These are phyloP conservation scores for Alces alces DNA, from an alignment of 2,113 vertebrate species.

Conservation along the genomic window DNA sequence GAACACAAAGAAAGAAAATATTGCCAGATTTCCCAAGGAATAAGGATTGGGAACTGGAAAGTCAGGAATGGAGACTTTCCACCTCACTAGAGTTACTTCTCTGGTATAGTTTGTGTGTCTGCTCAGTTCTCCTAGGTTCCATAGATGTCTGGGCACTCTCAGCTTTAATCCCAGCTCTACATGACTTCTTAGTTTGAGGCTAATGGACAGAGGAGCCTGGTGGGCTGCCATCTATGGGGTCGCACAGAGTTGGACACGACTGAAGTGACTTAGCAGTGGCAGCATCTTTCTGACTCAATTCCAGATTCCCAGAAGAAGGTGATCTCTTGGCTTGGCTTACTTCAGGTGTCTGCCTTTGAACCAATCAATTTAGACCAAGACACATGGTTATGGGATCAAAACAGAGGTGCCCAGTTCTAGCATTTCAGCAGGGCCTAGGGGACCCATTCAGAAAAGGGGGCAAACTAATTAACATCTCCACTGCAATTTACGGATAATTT, in stretches of 20 bases:
- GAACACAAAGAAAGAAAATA: background rate
- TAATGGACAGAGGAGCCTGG: background rate
- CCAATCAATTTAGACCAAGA: background rate
- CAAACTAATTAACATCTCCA: constrained; percentile 4
- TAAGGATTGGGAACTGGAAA: background rate
- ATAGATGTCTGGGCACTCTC: background rate
- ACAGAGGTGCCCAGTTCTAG: background rate
- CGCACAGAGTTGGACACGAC: no score
- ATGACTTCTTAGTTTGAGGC: background rate
- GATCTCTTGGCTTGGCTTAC: background rate
- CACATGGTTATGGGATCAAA: background rate
- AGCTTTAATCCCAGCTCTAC: background rate
- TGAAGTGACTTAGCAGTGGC: background rate
- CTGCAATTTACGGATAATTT: constrained; percentile 11
- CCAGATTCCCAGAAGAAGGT: background rate
- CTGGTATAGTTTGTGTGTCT: background rate
- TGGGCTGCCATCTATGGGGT: no score
- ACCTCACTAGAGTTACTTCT: background rate
- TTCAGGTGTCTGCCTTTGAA: background rate
- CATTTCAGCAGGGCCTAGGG: background rate
- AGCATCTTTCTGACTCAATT: background rate
- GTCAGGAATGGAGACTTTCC: background rate
- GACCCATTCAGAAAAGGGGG: background rate
- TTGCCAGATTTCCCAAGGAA: background rate
- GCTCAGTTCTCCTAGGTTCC: background rate